Evolutionary conservation across 2,888 invertebrate species (phyloP).

Genomic region (Alcis repandata): DNA sequence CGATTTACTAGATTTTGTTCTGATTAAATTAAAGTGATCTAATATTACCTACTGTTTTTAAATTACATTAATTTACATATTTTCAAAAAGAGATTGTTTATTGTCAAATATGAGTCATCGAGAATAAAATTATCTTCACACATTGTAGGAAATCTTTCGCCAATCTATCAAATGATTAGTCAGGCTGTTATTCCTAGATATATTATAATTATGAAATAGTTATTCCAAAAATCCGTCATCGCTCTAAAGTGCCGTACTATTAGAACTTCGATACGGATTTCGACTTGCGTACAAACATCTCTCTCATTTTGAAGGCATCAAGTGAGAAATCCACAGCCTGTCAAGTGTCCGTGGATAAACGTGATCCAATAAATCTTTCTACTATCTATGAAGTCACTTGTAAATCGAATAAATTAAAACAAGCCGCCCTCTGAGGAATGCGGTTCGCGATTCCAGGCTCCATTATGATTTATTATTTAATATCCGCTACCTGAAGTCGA

Average conservation of each 20-base stretch:
- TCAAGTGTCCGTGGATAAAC: conserved; percentile 7
- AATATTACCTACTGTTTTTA: too few relatives aligned
- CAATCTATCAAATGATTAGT: background rate
- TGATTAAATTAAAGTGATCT: too few relatives aligned
- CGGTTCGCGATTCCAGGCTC: conserved; percentile 33
- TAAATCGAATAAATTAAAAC: conserved; percentile 27
- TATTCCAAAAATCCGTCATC: background rate
- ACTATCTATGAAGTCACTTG: conserved; percentile 16
- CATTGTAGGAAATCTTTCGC: background rate
- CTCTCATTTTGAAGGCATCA: background rate
- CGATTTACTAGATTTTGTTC: too few relatives aligned
- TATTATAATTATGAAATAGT: background rate
- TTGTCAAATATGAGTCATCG: too few relatives aligned
- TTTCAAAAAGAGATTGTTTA: too few relatives aligned
- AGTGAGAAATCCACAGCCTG: conserved; percentile 10
- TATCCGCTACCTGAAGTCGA: conserved; percentile 38
- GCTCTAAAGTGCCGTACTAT: background rate
- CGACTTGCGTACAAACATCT: background rate
- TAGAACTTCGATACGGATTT: background rate
- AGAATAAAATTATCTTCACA: too few relatives aligned
- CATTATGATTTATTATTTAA: conserved; percentile 43
- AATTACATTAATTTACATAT: too few relatives aligned
- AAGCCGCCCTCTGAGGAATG: conserved; percentile 18
- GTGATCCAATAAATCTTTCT: conserved; percentile 12
- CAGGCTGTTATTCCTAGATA: background rate